A percentile compares a stretch with the other conserved stretches of the same genome.
phyloP scores from a whole-genome alignment of 1,140 invertebrate species.

The Pogonognathellus flavescens region DNA sequence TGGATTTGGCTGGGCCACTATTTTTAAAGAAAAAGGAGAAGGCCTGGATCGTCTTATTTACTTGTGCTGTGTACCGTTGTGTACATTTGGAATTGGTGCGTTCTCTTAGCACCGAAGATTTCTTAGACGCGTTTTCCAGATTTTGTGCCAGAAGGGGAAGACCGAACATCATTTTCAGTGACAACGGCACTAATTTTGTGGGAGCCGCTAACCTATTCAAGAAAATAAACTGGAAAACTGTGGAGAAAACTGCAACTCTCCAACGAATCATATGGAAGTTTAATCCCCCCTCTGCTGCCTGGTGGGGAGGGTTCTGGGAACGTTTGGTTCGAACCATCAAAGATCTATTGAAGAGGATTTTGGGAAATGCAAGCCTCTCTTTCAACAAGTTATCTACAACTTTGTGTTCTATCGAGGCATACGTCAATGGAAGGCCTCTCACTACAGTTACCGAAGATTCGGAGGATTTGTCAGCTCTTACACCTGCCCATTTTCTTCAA shows the following conservation, averaged over 20 bases:
- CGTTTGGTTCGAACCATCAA: neutral
- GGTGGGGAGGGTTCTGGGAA: neutral
- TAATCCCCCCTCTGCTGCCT: neutral
- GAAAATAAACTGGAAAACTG: neutral
- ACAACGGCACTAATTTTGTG: neutral
- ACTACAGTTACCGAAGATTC: neutral
- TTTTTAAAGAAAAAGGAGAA: conserved; percentile 61
- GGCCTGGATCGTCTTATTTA: neutral
- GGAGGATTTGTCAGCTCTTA: neutral
- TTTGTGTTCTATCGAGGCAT: no score
- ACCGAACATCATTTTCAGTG: neutral
- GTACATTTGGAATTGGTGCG: neutral
- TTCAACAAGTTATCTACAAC: neutral
- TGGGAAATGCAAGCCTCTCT: neutral
- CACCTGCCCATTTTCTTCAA: neutral
- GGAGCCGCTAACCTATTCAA: neutral
- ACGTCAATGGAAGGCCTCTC: neutral
- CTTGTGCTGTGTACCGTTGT: neutral
- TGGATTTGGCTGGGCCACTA: conserved; percentile 69
- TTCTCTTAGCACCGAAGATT: neutral
- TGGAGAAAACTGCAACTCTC: neutral
- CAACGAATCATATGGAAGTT: neutral
- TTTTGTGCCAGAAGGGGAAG: neutral
- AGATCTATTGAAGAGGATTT: neutral
- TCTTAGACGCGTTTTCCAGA: neutral